Percentiles rank a stretch among this genome's conserved stretches.
Conservation (phyloP, 2,888 invertebrate genomes). For the Thera obeliscata region DNA sequence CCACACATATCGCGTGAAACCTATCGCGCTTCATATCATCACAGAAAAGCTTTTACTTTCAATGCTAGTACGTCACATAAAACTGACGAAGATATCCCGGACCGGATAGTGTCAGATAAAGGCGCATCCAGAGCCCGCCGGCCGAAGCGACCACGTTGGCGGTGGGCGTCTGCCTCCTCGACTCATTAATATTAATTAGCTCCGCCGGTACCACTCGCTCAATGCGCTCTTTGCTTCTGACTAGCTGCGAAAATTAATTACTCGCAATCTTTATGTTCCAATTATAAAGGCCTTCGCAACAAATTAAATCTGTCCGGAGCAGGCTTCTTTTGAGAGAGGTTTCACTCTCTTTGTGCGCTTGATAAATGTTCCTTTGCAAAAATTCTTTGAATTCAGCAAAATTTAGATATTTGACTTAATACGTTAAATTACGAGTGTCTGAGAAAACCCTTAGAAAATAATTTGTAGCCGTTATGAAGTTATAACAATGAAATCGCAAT, state of each 20-base stretch:
- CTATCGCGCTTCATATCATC: conserved; percentile 43
- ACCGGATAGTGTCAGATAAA: conserved; percentile 63
- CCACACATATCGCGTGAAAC: conserved; percentile 48
- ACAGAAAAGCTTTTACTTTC: conserved; percentile 45
- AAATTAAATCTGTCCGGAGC: conserved; percentile 84
- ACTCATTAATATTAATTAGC: conserved; percentile 84
- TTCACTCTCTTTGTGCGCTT: conserved; percentile 83
- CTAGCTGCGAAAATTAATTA: conserved; percentile 85
- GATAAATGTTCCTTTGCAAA: conserved; percentile 82
- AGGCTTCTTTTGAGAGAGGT: conserved; percentile 83
- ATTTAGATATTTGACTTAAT: conserved; percentile 74
- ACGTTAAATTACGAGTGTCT: conserved; percentile 71
- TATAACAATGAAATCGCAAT: conserved; percentile 64
- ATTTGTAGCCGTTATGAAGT: conserved; percentile 55
- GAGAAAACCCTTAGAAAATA: conserved; percentile 53
- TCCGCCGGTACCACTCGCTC: conserved; percentile 69
- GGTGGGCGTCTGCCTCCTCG: conserved; percentile 61
- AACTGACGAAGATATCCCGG: conserved; percentile 39
- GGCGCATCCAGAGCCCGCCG: conserved; percentile 55
- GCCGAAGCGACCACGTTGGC: conserved; percentile 36
- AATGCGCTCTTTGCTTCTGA: conserved; percentile 82
- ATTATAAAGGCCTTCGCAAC: conserved; percentile 85
- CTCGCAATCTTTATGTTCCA: conserved; percentile 85
- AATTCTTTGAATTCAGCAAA: conserved; percentile 78
- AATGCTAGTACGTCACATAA: conserved; percentile 38